Conservation (phyloP, 1,140 invertebrate genomes). For the Centruroides sculpturatus region DNA sequence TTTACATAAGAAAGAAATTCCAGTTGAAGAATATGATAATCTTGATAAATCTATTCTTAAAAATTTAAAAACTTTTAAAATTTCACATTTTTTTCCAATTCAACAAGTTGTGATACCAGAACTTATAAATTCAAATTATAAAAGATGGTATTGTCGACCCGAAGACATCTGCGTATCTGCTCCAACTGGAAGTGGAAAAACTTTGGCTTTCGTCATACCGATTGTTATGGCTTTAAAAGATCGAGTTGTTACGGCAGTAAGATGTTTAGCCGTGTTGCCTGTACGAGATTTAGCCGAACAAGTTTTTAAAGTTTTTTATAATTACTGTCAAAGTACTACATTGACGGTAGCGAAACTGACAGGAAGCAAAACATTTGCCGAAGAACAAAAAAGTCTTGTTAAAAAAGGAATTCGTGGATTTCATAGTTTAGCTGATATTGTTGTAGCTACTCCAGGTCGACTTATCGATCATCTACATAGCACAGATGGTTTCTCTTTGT, state of each 20-base stretch:
- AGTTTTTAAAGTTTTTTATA: slow-evolving; percentile 46
- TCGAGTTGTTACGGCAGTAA: slow-evolving; percentile 41
- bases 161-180: slow-evolving; percentile 92
- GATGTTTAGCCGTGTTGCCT: slow-evolving; percentile 77
- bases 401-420: slow-evolving; percentile 35
- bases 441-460: slow-evolving; percentile 84
- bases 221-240: slow-evolving; percentile 52
- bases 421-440: slow-evolving; percentile 51
- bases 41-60: slow-evolving; percentile 46
- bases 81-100: slow-evolving; percentile 71
- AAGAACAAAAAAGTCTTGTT: slow-evolving; percentile 59
- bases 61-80: slow-evolving; percentile 51
- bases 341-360: slow-evolving; percentile 57
- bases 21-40: slow-evolving; percentile 41
- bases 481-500: slow-evolving; percentile 70
- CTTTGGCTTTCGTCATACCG: slow-evolving; percentile 82
- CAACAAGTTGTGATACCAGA: slow-evolving; percentile 70
- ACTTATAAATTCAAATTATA: slow-evolving; percentile 46
- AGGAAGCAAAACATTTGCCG: slow-evolving; percentile 50
- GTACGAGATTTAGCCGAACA: slow-evolving; percentile 82
- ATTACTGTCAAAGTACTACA: slow-evolving; percentile 50
- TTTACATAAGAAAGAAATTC: slow-evolving; percentile 41
- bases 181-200: slow-evolving; percentile 96
- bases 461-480: slow-evolving; percentile 80
- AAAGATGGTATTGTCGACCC: slow-evolving; percentile 42